A percentile compares a stretch with the other conserved stretches of the same genome.
Evolutionary conservation across 2,113 vertebrate species (phyloP).

Genomic region (Poecile atricapillus): DNA sequence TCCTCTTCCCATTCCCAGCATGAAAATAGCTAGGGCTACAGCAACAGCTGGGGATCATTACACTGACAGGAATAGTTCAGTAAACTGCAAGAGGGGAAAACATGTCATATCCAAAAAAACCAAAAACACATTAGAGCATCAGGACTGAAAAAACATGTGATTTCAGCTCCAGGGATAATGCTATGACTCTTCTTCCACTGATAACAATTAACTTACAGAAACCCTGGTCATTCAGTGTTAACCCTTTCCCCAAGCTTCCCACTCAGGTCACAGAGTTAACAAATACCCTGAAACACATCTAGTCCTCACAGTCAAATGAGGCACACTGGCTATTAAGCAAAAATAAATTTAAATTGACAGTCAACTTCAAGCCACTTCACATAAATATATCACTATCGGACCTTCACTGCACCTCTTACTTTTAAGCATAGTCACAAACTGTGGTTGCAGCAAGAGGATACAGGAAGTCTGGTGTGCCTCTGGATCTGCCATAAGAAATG

Average conservation of each 20-base stretch:
- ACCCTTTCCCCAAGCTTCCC: not conserved
- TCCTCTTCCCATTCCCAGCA: slow-evolving; percentile 41
- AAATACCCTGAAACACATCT: not conserved
- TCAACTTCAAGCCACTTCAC: not conserved
- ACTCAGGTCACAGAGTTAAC: not conserved
- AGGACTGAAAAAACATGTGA: not conserved
- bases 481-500: not conserved
- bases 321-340: not conserved
- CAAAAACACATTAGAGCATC: slow-evolving; percentile 56
- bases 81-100: slow-evolving; percentile 59
- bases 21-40: slow-evolving; percentile 67
- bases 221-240: not conserved
- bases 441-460: not conserved
- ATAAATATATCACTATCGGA: not conserved
- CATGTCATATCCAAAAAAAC: slow-evolving; percentile 64
- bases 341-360: not conserved
- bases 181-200: not conserved
- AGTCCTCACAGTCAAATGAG: not conserved
- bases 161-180: not conserved
- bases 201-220: not conserved
- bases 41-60: slow-evolving; percentile 79
- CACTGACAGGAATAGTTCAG: slow-evolving; percentile 75
- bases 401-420: not conserved
- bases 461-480: not conserved
- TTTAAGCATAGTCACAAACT: not conserved